phyloP scores from a whole-genome alignment of 2,113 vertebrate species.

The Tichodroma muraria region DNA sequence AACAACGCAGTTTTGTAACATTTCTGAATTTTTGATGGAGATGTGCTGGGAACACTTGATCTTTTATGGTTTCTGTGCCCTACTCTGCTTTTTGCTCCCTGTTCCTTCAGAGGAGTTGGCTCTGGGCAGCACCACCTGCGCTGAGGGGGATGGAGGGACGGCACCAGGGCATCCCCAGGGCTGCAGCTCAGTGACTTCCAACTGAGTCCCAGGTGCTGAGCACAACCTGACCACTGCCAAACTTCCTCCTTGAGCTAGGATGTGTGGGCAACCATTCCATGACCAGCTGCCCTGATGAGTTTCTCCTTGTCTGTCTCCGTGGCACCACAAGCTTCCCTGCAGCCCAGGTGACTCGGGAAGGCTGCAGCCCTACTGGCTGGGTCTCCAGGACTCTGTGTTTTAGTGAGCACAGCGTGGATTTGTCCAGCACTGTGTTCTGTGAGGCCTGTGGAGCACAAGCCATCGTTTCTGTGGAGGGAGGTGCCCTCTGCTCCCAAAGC shows the following conservation, averaged over 20 bases:
- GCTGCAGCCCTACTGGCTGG: not conserved
- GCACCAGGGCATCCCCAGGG: not conserved
- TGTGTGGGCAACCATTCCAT: accelerated
- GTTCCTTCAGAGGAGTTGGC: not conserved
- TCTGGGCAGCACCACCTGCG: not conserved
- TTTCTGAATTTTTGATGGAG: not conserved
- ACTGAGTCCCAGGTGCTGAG: not conserved
- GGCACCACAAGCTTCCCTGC: not conserved
- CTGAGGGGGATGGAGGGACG: not conserved
- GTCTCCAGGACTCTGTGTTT: not conserved
- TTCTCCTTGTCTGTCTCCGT: not conserved
- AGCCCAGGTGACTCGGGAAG: not conserved
- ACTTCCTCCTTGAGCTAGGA: not conserved
- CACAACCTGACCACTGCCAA: not conserved
- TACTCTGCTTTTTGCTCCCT: not conserved
- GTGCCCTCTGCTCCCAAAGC: not conserved
- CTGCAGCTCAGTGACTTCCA: not conserved
- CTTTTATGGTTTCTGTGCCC: not conserved
- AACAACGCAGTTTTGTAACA: not conserved
- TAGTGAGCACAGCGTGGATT: accelerated
- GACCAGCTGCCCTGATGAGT: not conserved
- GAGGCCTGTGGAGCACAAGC: not conserved
- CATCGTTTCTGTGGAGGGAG: not conserved
- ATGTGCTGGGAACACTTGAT: not conserved
- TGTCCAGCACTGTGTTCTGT: not conserved